Evolutionary conservation across 2,797 vertebrate genomes (phyloP).

Genomic region (Parotocinclus haroldoi): DNA sequence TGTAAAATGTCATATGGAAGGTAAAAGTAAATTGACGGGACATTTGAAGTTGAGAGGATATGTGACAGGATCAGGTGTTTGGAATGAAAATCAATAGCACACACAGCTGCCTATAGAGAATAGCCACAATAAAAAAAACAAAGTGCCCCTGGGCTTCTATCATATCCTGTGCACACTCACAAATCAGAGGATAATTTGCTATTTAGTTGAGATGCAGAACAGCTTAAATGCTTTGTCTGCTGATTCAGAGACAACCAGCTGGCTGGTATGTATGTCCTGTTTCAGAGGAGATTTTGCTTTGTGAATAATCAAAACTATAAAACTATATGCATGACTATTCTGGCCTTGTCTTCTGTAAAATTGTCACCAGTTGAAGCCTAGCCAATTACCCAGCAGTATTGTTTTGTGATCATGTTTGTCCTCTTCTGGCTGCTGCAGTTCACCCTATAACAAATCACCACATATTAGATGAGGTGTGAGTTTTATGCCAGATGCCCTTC

Average conservation of each 20-base stretch:
- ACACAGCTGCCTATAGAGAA: slow-evolving; percentile 15
- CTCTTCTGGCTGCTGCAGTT: too few species aligned
- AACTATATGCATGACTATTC: neutral
- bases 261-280: slow-evolving; percentile 13
- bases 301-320: too few species aligned
- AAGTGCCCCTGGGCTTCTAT: slow-evolving; percentile 7
- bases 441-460: too few species aligned
- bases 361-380: too few species aligned
- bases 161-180: slow-evolving; percentile 8
- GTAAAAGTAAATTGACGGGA: slow-evolving; percentile 23
- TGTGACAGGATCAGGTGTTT: slow-evolving; percentile 30
- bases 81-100: slow-evolving; percentile 33
- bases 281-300: too few species aligned
- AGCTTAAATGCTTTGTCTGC: slow-evolving; percentile 8
- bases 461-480: too few species aligned
- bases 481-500: too few species aligned
- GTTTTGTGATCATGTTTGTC: too few species aligned
- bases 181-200: slow-evolving; percentile 29
- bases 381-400: too few species aligned
- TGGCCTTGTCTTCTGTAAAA: neutral
- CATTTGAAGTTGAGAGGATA: slow-evolving; percentile 9
- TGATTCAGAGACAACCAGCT: slow-evolving; percentile 13
- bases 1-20: slow-evolving; percentile 22
- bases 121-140: neutral
- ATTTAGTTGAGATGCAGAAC: slow-evolving; percentile 15